Evolutionary conservation across 2,797 vertebrate species (phyloP).

Genomic region (Notoglanidium macrostoma): DNA sequence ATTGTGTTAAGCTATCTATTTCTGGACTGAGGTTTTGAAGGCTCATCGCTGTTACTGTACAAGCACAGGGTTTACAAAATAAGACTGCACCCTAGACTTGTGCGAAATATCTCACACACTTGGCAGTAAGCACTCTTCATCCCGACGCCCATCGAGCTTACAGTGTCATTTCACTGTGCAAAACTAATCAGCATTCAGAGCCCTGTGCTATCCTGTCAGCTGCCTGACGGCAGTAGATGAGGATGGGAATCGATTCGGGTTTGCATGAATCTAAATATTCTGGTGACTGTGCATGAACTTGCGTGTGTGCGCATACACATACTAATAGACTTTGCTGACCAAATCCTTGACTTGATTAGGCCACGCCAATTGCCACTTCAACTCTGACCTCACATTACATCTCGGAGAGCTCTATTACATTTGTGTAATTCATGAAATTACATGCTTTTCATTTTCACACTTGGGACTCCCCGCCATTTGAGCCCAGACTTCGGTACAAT

Average conservation of each 20-base stretch:
- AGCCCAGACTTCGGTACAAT: neutral
- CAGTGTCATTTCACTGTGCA: conserved; percentile 20
- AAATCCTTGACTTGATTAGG: neutral
- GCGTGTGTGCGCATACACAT: neutral
- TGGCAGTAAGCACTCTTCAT: conserved; percentile 17
- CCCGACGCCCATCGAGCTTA: conserved; percentile 9
- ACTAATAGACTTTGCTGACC: neutral
- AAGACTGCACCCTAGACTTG: neutral
- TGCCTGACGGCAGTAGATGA: conserved; percentile 24
- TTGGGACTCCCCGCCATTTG: neutral
- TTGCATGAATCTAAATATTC: neutral
- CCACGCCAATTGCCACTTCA: neutral
- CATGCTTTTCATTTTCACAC: neutral
- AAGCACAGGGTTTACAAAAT: conserved; percentile 4
- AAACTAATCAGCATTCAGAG: conserved; percentile 32
- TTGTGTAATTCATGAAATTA: neutral
- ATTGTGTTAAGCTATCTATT: conserved; percentile 23
- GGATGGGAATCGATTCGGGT: neutral
- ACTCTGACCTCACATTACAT: neutral
- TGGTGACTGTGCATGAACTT: neutral
- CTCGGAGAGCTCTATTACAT: neutral
- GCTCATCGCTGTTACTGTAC: neutral
- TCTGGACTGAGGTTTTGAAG: neutral
- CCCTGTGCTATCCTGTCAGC: conserved; percentile 9
- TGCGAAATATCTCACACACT: conserved; percentile 24